phyloP scores from a whole-genome alignment of 2,888 invertebrate genomes.

The Brachynemurus nebulosus region DNA sequence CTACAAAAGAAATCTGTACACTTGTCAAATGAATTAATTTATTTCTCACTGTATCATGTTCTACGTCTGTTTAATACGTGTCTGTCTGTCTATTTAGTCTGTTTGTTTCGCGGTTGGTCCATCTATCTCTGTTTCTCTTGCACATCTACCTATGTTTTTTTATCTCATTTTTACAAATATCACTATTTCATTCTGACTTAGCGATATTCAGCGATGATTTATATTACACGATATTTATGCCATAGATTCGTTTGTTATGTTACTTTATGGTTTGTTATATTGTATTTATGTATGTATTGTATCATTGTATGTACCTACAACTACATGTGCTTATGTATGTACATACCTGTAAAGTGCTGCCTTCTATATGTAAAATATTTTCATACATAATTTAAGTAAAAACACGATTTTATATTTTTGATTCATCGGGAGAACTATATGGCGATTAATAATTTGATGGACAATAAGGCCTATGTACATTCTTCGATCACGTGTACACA shows the following conservation, averaged over 20 bases:
- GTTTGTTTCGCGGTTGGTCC: not conserved
- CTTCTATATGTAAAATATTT: not conserved
- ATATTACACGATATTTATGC: not conserved
- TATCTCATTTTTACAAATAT: not conserved
- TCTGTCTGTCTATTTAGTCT: not conserved
- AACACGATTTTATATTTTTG: not conserved
- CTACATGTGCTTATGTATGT: no score
- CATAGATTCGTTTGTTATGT: no score
- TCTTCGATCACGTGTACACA: no score
- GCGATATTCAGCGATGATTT: no score
- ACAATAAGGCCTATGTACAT: no score
- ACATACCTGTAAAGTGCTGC: not conserved
- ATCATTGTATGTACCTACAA: no score
- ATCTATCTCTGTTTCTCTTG: not conserved
- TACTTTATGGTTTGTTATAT: no score
- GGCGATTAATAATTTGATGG: no score
- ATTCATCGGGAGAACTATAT: no score
- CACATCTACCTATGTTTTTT: not conserved
- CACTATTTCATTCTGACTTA: no score
- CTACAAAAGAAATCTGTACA: conserved; percentile 4
- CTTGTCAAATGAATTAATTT: conserved; percentile 5
- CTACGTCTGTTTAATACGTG: not conserved
- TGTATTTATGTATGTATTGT: no score
- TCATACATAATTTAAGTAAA: no score
- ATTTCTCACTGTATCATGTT: not conserved